These are phyloP conservation scores for Tachina lurida DNA, from an alignment of 2,888 invertebrate species.

Conservation along the genomic window DNA sequence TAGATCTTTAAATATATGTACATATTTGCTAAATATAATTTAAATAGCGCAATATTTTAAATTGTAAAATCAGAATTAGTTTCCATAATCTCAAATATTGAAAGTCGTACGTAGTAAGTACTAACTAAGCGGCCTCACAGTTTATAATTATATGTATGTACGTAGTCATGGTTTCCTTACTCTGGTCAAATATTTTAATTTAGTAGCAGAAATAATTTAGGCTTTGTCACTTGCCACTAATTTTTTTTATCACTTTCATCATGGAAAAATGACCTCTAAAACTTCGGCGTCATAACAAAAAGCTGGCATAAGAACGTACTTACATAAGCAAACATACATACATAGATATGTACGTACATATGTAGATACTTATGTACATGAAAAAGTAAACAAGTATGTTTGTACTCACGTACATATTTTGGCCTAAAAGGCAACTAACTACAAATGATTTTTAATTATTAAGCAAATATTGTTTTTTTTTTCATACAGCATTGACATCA, in stretches of 20 bases:
- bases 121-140: too few relatives aligned
- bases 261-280: constrained; percentile 48
- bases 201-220: not conserved
- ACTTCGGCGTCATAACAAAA: constrained; percentile 34
- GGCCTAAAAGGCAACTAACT: constrained; percentile 4
- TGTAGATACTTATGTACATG: not conserved
- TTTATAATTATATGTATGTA: too few relatives aligned
- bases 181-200: not conserved
- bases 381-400: not conserved
- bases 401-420: not conserved
- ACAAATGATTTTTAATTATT: constrained; percentile 13
- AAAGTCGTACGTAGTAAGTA: too few relatives aligned
- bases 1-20: not conserved
- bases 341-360: not conserved
- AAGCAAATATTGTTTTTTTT: constrained; percentile 12
- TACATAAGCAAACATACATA: not conserved
- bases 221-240: not conserved
- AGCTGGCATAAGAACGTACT: not conserved
- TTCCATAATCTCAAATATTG: too few relatives aligned
- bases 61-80: too few relatives aligned
- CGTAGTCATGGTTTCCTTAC: not conserved
- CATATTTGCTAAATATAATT: not conserved
- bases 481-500: constrained; percentile 80
- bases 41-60: not conserved
- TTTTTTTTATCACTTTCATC: constrained; percentile 14